Conservation (phyloP, 2,797 vertebrate species). For the Eupleurogrammus muticus region DNA sequence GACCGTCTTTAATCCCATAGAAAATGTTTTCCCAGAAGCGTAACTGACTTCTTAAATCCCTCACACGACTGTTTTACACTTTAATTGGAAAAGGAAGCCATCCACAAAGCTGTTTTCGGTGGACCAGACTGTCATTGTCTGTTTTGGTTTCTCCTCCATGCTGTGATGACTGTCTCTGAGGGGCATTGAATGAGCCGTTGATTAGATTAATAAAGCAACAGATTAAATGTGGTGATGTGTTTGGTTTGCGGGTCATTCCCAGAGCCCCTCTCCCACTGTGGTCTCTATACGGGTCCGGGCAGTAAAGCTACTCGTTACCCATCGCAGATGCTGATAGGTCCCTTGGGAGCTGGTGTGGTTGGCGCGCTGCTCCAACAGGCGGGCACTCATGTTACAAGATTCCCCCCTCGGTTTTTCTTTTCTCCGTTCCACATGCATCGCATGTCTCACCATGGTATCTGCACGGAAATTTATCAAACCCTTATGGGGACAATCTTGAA, state of each 20-base stretch:
- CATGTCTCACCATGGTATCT: constrained; percentile 56
- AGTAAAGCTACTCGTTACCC: constrained; percentile 74
- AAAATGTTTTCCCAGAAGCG: constrained; percentile 28
- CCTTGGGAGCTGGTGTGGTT: constrained; percentile 58
- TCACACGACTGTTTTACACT: constrained; percentile 31
- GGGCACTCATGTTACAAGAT: constrained; percentile 63
- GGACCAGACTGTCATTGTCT: constrained; percentile 66
- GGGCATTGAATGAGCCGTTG: constrained; percentile 70
- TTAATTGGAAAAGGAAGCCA: constrained; percentile 57
- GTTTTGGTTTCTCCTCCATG: constrained; percentile 59
- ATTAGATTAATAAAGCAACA: constrained; percentile 81
- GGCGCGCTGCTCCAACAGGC: constrained; percentile 57
- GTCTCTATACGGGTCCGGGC: constrained; percentile 56
- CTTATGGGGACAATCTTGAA: constrained; percentile 46
- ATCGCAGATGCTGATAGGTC: constrained; percentile 68
- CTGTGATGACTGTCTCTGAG: constrained; percentile 69
- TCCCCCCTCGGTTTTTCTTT: constrained; percentile 29
- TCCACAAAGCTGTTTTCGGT: constrained; percentile 45
- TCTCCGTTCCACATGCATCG: constrained; percentile 33
- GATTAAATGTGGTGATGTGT: constrained; percentile 80
- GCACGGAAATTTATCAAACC: constrained; percentile 46
- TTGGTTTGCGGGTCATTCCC: constrained; percentile 78
- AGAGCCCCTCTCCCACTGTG: constrained; percentile 62
- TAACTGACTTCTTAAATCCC: constrained; percentile 37
- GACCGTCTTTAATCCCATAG: constrained; percentile 37